phyloP scores from a whole-genome alignment of 2,888 invertebrate genomes.

The Lottia scabra region DNA sequence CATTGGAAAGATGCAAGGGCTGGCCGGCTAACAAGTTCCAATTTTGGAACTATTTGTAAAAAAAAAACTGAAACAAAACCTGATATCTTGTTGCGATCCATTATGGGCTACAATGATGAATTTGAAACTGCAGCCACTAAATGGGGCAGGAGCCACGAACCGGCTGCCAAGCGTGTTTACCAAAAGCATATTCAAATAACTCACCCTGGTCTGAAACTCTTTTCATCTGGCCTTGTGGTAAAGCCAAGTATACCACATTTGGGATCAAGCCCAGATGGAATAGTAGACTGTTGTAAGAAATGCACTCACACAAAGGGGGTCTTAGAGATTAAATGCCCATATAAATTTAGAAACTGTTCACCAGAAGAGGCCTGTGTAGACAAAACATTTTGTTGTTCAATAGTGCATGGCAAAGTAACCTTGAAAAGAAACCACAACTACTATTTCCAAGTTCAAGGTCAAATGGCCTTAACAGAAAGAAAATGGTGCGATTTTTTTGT shows the following conservation, averaged over 20 bases:
- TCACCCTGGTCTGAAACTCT: not conserved
- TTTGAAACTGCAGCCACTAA: not conserved
- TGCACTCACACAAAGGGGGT: too few relatives aligned
- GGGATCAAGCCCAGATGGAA: conserved; percentile 21
- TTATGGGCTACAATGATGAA: not conserved
- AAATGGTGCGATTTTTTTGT: conserved; percentile 18
- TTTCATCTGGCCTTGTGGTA: conserved; percentile 5
- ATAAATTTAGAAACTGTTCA: not conserved
- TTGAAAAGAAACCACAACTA: too few relatives aligned
- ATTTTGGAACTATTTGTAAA: not conserved
- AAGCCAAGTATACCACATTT: conserved; percentile 9
- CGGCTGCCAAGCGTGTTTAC: not conserved
- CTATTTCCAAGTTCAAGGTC: conserved; percentile 22
- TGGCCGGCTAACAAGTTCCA: too few relatives aligned
- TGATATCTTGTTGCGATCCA: not conserved
- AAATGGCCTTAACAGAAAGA: conserved; percentile 16
- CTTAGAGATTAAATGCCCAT: conserved; percentile 21
- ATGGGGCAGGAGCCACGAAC: not conserved
- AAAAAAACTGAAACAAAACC: not conserved
- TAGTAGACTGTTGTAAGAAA: conserved; percentile 22
- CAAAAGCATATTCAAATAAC: not conserved
- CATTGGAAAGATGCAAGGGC: too few relatives aligned
- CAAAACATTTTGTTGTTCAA: not conserved
- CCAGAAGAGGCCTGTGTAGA: not conserved
- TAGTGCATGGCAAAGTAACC: not conserved